Evolutionary conservation across 2,888 invertebrate genomes (phyloP), one percentile per base, ranked within the genome.

Genomic region (Idaea dimidiata): DNA sequence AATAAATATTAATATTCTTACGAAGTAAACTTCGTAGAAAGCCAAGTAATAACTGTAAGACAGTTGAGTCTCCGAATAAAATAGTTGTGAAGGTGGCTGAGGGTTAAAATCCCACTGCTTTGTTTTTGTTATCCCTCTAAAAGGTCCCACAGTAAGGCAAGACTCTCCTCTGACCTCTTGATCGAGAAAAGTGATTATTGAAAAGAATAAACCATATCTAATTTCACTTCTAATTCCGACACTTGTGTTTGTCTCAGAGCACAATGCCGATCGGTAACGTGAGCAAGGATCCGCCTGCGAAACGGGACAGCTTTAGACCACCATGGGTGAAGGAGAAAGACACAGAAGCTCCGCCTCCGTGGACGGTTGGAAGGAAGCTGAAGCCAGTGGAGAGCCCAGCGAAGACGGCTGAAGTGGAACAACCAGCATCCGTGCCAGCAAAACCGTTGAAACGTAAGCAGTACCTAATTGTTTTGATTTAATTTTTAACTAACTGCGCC

Each of bases 281-380:
- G 62, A 93, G 91, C 71, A 93, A 91, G 71, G 93, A 93, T 66
- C 86, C 91, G 56, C 84, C 89, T 24, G 88, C 93, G 58, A 94
- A 94, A 78, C 89, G 96, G 68, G 95, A 95, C 69, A 95, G 94
- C 66, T 95, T 95, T 82, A 90, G 96, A 67, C 96, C 96, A 54
- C 96, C 96, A 6, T 96, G 96, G 95, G 96, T 96, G 60, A 96
- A 95, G 78, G 95, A 95, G 0, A 93, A 93, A 64, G 95, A 94
- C 6, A 85, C 90, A 0, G 94, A 95, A 17, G 83, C 94, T 2
- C 88, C 94, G 0, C 94, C 95, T 7, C 92, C 95, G 1, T 95
- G 95, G 95, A 93, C 94, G 10, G 43, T 43, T 43, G 90, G 94
- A 69, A 94, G 91, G 74, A 93, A 93, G 64, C 75, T 92, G 17